Evolutionary conservation across 1,140 invertebrate genomes (phyloP).

Genomic region (Aphidius gifuensis): DNA sequence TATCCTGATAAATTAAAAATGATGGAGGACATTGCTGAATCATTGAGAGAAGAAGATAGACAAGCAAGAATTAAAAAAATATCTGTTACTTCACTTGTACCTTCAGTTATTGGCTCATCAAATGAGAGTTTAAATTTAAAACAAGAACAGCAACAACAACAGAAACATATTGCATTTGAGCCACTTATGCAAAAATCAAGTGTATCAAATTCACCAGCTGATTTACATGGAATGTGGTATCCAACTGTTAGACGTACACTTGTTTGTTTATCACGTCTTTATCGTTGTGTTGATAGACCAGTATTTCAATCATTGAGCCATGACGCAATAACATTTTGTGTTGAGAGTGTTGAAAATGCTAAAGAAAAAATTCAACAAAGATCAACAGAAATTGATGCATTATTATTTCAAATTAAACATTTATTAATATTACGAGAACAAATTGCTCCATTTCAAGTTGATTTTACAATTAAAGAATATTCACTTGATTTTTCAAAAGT

Average conservation of each 20-base stretch:
- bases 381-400: slow-evolving; percentile 80
- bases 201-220: slow-evolving; percentile 75
- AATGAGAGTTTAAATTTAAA: background rate
- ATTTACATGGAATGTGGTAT: slow-evolving; percentile 99
- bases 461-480: slow-evolving; percentile 90
- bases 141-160: slow-evolving; percentile 13
- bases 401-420: slow-evolving; percentile 97
- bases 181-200: slow-evolving; percentile 40
- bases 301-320: slow-evolving; percentile 96
- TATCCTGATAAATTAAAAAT: slow-evolving; percentile 97
- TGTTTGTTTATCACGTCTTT: slow-evolving; percentile 91
- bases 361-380: slow-evolving; percentile 65
- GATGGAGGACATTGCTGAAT: slow-evolving; percentile 75
- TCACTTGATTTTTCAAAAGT: slow-evolving; percentile 88
- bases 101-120: background rate
- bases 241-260: slow-evolving; percentile 92
- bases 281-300: slow-evolving; percentile 89
- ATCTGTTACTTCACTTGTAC: slow-evolving; percentile 36
- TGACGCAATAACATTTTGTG: slow-evolving; percentile 88
- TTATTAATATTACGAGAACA: slow-evolving; percentile 94
- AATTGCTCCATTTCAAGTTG: slow-evolving; percentile 96
- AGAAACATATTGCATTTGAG: slow-evolving; percentile 47
- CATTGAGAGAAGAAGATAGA: slow-evolving; percentile 44
- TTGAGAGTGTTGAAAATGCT: slow-evolving; percentile 83
- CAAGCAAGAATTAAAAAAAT: slow-evolving; percentile 47